These are phyloP conservation scores for Alauda arvensis DNA, from an alignment of 2,797 vertebrate genomes.

Conservation along the genomic window DNA sequence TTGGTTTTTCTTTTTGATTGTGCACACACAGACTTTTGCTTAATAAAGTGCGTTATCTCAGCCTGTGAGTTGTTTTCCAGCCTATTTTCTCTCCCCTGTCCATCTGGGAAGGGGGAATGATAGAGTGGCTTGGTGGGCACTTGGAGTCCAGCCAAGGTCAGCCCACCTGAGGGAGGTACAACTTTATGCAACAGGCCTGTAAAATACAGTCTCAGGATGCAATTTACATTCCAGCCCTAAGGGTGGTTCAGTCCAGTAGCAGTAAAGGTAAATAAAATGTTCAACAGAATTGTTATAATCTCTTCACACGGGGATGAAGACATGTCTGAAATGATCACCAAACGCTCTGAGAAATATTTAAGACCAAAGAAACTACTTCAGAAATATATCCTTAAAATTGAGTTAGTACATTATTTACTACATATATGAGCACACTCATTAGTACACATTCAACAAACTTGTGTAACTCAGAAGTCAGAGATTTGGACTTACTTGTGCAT, in stretches of 20 bases:
- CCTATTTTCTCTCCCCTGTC: not conserved
- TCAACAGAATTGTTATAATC: not conserved
- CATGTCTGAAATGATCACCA: not conserved
- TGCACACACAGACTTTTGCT: not conserved
- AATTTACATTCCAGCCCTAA: not conserved
- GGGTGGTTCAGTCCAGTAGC: not conserved
- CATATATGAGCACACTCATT: not conserved
- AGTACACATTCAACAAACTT: not conserved
- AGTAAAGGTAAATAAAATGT: not conserved
- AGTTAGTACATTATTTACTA: not conserved
- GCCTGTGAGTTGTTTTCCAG: not conserved
- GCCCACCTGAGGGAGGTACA: not conserved
- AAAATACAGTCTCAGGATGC: not conserved
- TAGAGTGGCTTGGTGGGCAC: not conserved
- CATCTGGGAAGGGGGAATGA: not conserved
- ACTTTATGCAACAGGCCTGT: not conserved
- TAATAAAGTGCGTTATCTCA: not conserved
- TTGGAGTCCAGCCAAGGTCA: not conserved
- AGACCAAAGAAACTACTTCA: not conserved
- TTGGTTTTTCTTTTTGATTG: not conserved
- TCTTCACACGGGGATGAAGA: not conserved
- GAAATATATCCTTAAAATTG: not conserved
- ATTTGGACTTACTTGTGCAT: slow-evolving; percentile 82
- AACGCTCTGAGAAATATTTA: not conserved
- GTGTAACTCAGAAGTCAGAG: not conserved